Evolutionary conservation across 2,113 vertebrate species (phyloP), one percentile per base, ranked within the genome.

Genomic region (Ciconia boyciana): DNA sequence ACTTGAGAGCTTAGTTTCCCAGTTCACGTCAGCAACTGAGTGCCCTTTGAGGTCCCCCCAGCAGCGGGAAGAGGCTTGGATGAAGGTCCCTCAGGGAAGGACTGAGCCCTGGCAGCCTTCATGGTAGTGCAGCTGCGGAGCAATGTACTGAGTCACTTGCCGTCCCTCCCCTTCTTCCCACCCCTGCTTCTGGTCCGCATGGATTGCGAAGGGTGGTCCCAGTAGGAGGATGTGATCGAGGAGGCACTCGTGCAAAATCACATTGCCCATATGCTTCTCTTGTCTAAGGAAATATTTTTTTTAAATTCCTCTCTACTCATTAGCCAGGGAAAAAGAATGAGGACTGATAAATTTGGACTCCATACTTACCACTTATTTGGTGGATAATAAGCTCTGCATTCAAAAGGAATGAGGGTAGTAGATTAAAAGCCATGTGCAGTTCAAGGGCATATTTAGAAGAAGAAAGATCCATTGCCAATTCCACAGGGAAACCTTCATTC

Each of bases 121-220:
- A 11, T 21, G 2, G 44, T 13, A 62, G 8, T 25, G 68, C 34
- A 54, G 32, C 64, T 90, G 32, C 10, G 2, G 49, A 61, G 25
- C 16, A 14, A 15, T 3, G 1, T 16, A 6, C 13, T 3, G 9
- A 51, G 20, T 22, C 12, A 0, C 41, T 28, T 49, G 25, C n/a
- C n/a, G 18, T 69, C 25, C 17, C 10, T 83, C 41, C 72, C 68
- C 43, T 74, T 78, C 64, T 52, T 82, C 36, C 43, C 10, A 36
- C 28, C 18, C 75, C 57, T 58, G 39, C 39, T 64, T 71, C 65
- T 46, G 54, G 21, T 61, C 32, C 34, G 22, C 39, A 1, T 36
- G 65, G 60, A 36, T 49, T 52, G 29, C 15, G 1, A 74, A 75
- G 52, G 14, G 13, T 70, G 31, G 10, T 65, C 34, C 13, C 55